Evolutionary conservation across 2,888 invertebrate species (phyloP).

Genomic region (Rhabditoides inermis): DNA sequence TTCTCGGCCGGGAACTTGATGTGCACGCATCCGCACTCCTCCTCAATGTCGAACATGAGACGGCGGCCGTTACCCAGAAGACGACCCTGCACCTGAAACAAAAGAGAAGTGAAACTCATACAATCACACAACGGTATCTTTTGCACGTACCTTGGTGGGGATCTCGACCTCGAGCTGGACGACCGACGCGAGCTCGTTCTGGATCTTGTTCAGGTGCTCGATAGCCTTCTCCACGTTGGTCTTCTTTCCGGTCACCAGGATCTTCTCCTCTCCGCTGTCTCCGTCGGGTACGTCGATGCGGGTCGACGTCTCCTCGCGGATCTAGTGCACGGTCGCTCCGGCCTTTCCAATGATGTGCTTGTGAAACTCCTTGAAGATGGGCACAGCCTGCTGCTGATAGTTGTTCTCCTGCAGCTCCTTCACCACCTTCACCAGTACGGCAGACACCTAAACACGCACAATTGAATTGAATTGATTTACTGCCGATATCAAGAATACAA

Average conservation of each 20-base stretch:
- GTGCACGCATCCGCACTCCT: conserved; percentile 92
- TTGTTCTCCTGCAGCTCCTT: too few species aligned
- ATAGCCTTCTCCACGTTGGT: conserved; percentile 84
- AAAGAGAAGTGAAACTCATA: too few species aligned
- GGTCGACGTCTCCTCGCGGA: conserved; percentile 88
- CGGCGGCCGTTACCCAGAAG: conserved; percentile 73
- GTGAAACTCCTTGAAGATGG: conserved; percentile 94
- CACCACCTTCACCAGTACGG: background rate
- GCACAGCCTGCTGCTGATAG: conserved; percentile 64
- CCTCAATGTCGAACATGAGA: conserved; percentile 82
- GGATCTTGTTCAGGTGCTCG: conserved; percentile 81
- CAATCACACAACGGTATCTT: too few species aligned
- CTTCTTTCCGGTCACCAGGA: conserved; percentile 68
- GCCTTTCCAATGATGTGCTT: conserved; percentile 94
- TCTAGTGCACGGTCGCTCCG: conserved; percentile 52
- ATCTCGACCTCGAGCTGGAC: conserved; percentile 56
- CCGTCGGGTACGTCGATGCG: conserved; percentile 80
- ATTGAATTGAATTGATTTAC: too few species aligned
- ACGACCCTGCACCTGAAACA: conserved; percentile 71
- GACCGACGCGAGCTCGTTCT: conserved; percentile 72
- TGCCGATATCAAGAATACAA: too few species aligned
- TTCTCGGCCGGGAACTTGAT: conserved; percentile 89
- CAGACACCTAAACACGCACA: too few species aligned
- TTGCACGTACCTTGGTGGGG: conserved; percentile 28
- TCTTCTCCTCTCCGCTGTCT: conserved; percentile 24